phyloP scores from a whole-genome alignment of 2,113 vertebrate genomes.

The Formicarius rufipectus region DNA sequence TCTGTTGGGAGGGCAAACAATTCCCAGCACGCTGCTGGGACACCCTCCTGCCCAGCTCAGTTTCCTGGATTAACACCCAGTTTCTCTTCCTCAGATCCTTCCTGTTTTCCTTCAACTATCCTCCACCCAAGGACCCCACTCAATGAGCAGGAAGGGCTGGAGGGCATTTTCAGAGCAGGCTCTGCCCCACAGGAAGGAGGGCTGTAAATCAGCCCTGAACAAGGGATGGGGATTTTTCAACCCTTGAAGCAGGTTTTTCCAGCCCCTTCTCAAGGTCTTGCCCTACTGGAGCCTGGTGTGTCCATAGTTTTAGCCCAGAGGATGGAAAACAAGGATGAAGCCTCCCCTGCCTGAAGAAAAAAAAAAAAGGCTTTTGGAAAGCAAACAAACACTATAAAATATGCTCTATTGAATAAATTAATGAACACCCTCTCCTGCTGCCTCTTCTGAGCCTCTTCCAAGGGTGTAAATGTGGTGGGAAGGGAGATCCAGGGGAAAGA shows the following conservation, averaged over 20 bases:
- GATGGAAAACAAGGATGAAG: background rate
- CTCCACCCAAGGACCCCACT: too few relatives aligned
- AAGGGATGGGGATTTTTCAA: background rate
- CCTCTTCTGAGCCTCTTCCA: too few relatives aligned
- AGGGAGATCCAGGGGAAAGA: background rate
- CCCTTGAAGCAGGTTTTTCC: background rate
- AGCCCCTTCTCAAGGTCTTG: background rate
- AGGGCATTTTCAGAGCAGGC: background rate
- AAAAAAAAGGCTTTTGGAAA: background rate
- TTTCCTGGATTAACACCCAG: background rate
- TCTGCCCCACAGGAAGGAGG: rapidly evolving
- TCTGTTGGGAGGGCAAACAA: constrained; percentile 7
- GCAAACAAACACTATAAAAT: background rate
- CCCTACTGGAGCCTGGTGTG: rapidly evolving
- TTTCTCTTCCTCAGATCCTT: rapidly evolving
- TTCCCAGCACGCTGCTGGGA: background rate
- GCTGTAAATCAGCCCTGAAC: background rate
- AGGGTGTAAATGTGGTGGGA: background rate
- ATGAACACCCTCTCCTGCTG: background rate
- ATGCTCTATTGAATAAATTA: background rate
- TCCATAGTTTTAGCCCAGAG: rapidly evolving
- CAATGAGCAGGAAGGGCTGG: rapidly evolving
- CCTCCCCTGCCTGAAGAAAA: background rate
- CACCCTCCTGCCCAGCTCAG: background rate
- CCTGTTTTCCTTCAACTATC: rapidly evolving